phyloP scores from a whole-genome alignment of 2,113 vertebrate species.

The Podarcis muralis region DNA sequence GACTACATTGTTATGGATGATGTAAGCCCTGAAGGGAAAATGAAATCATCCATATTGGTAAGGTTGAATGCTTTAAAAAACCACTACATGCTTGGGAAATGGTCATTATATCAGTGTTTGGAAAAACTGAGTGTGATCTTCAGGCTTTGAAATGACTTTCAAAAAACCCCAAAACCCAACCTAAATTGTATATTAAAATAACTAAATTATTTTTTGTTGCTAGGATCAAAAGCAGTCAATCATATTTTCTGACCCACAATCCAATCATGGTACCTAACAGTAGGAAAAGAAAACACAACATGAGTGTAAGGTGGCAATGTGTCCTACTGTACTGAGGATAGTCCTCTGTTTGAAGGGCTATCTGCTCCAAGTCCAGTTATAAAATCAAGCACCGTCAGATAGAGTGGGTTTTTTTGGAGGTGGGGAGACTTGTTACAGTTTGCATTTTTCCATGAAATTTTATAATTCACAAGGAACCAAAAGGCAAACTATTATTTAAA shows the following conservation, averaged over 20 bases:
- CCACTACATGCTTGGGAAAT: background rate
- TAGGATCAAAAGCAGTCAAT: background rate
- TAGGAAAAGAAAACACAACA: background rate
- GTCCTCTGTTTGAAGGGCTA: too few relatives aligned
- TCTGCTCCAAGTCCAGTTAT: too few relatives aligned
- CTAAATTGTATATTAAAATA: background rate
- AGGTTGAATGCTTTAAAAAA: slow-evolving; percentile 40
- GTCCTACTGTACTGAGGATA: background rate
- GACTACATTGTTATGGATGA: slow-evolving; percentile 57
- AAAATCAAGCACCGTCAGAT: too few relatives aligned
- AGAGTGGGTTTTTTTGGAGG: too few relatives aligned
- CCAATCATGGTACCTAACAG: background rate
- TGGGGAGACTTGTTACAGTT: too few relatives aligned
- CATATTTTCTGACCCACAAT: background rate
- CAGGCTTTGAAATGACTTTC: background rate
- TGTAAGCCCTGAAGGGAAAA: slow-evolving; percentile 63
- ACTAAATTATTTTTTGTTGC: background rate
- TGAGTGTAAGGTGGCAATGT: background rate
- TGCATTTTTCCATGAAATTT: too few relatives aligned
- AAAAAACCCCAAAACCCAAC: too few relatives aligned
- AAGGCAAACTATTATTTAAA: too few relatives aligned
- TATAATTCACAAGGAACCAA: too few relatives aligned
- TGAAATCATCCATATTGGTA: slow-evolving; percentile 48
- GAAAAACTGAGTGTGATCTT: slow-evolving; percentile 17
- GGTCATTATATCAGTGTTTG: background rate